Evolutionary conservation across 1,140 invertebrate species (phyloP), one percentile per base, ranked within the genome.

Genomic region (Watersipora subatra): DNA sequence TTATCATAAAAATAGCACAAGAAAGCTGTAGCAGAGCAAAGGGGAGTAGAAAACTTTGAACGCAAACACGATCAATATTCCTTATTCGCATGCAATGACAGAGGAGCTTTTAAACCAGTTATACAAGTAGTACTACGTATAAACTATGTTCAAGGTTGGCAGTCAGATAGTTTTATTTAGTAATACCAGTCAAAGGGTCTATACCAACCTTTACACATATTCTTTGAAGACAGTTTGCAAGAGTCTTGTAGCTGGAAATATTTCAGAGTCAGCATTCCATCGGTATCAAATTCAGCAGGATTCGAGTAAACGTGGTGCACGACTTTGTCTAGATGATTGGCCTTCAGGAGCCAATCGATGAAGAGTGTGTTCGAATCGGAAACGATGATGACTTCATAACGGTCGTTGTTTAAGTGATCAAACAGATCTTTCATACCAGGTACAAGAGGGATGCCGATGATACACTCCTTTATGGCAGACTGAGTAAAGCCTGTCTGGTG

Each of bases 291-390:
- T 27, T 82, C 62, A 0, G 88, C 88, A n/a, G 87, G 87, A 79
- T 91, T 91, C 1, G 89, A 89, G 67, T 87, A 91, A 19, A 89
- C 78, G 71, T 82, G 77, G 17, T 74, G 65, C 3, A 91, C 76
- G 15, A 76, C 73, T n/a, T 84, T 71, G 29, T 77, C 68, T 19
- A 90, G 69, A 19, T 83, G 77, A 65, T 84, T 75, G 19, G 80
- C 71, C 46, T 83, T 74, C 1, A 90, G 73, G 84, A 88, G 87
- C 28, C 82, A 76, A 12, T 86, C 76, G 64, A 91, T 90, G 67
- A 90, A 89, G 34, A 86, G 73, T 1, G 85, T 84, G 80, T 91
- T 91, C 1, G 88, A 86, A 79, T 91, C 89, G 27, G 88, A 90
- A 61, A 90, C 87, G n/a, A 91, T 86, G 24, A 91, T 87, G 19